These are phyloP conservation scores for Trypoxylon attenuatum DNA, from an alignment of 2,888 invertebrate species.

Conservation along the genomic window DNA sequence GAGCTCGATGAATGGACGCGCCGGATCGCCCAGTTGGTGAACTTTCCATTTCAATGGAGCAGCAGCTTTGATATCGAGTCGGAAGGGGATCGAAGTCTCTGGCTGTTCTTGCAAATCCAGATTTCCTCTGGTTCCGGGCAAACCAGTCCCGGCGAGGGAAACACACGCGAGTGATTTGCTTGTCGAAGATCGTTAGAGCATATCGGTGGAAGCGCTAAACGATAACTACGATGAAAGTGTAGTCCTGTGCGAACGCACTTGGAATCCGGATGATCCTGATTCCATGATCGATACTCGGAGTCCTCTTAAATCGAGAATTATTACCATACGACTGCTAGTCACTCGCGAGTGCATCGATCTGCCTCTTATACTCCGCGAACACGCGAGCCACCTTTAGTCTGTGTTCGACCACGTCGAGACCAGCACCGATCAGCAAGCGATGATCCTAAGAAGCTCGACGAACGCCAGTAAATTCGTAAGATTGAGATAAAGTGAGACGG, in stretches of 20 bases:
- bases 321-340: no score
- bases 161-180: constrained; percentile 7
- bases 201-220: background rate
- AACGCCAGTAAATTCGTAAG: no score
- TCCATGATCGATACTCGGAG: constrained; percentile 30
- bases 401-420: no score
- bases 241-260: constrained; percentile 35
- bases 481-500: no score
- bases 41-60: constrained; percentile 33
- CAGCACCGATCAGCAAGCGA: no score
- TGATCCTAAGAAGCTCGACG: no score
- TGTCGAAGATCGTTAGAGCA: constrained; percentile 17
- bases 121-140: constrained; percentile 26
- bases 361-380: no score
- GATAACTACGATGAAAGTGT: constrained; percentile 33
- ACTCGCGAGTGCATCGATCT: no score
- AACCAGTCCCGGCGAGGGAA: constrained; percentile 22
- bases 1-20: no score
- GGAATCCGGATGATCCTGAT: constrained; percentile 41
- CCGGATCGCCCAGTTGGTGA: constrained; percentile 18
- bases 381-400: no score
- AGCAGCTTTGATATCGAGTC: constrained; percentile 6
- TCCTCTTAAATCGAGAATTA: no score
- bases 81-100: constrained; percentile 5
- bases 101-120: constrained; percentile 26